A percentile compares a stretch with the other conserved stretches of the same genome.
phyloP scores from a whole-genome alignment of 2,888 invertebrate genomes.

The Campoplex nolae region DNA sequence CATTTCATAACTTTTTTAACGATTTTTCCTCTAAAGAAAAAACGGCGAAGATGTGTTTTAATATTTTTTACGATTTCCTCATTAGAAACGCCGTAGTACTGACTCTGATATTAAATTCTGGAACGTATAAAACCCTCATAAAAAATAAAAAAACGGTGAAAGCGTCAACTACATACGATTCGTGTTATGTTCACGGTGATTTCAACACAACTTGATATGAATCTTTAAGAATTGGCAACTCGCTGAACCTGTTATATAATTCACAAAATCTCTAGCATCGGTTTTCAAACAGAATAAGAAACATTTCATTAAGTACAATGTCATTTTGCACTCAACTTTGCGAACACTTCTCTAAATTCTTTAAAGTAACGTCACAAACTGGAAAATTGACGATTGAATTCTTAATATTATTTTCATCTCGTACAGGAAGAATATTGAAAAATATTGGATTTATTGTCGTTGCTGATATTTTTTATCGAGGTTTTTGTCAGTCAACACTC shows the following conservation, averaged over 20 bases:
- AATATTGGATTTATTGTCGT: not conserved
- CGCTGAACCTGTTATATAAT: not conserved
- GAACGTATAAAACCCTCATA: conserved; percentile 16
- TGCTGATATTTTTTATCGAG: not conserved
- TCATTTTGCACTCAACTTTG: too few species aligned
- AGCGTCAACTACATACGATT: conserved; percentile 69
- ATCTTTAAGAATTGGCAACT: not conserved
- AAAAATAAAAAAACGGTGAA: conserved; percentile 24
- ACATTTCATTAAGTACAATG: not conserved
- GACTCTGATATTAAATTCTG: not conserved
- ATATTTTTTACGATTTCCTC: conserved; percentile 1
- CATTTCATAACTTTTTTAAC: conserved; percentile 5
- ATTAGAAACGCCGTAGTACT: not conserved
- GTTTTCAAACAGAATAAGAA: not conserved
- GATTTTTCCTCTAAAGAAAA: not conserved
- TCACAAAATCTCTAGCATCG: not conserved
- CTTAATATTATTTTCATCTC: not conserved
- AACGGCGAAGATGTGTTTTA: not conserved
- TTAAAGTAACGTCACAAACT: not conserved
- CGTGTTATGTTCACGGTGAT: conserved; percentile 33
- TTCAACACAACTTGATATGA: conserved; percentile 7
- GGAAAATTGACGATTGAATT: not conserved
- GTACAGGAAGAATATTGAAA: not conserved
- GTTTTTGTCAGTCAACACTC: not conserved
- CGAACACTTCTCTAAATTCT: not conserved